Base-by-base conservation (phyloP, 2,797 vertebrate species). In the Acanthurus tractus region DNA sequence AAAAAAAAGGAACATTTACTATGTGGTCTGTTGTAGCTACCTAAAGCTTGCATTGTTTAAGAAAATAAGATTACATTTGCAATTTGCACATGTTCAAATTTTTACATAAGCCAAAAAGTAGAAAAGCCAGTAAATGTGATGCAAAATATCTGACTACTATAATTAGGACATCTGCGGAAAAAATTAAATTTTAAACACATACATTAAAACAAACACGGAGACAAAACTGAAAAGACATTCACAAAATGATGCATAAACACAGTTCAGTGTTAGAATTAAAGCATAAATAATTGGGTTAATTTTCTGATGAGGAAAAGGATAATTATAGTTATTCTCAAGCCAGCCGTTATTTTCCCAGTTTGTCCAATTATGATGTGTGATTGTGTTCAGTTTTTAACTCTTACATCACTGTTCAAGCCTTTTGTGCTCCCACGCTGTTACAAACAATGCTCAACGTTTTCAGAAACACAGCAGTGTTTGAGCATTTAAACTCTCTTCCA, bases 291-390 rank as follows among this genome's bases (percentile, higher is more conserved):
- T 15, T 76, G 46, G 45, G 74, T 78, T 65, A 77, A 8, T 7
- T n/a, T 49, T 80, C 48, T 72, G 42, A 85, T 76, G 56, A 65
- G 54, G 70, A 58, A 81, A 74, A 58, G 20, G 40, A 83, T 65
- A 69, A 87, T 87, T 79, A 63, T n/a, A 63, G 72, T 74, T 56
- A 81, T 83, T 77, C 75, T 63, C 62, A 46, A 55, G 44, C 42
- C 42, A 36, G 56, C n/a, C 2, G 7, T 58, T 66, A 52, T 55
- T 71, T 78, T 81, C 48, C 52, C 53, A 68, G 83, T 81, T 74
- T 69, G 65, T 65, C 56, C 54, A 18, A 79, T 85, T 70, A 76
- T 71, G 53, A 57, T 44, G 71, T 45, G 17, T 25, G 45, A 75
- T 62, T 77, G 63, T 78, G 46, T 74, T 59, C n/a, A 15, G 58